Evolutionary conservation across 2,113 vertebrate species (phyloP), one percentile per base, ranked within the genome.

Genomic region (Ctenomys sociabilis): DNA sequence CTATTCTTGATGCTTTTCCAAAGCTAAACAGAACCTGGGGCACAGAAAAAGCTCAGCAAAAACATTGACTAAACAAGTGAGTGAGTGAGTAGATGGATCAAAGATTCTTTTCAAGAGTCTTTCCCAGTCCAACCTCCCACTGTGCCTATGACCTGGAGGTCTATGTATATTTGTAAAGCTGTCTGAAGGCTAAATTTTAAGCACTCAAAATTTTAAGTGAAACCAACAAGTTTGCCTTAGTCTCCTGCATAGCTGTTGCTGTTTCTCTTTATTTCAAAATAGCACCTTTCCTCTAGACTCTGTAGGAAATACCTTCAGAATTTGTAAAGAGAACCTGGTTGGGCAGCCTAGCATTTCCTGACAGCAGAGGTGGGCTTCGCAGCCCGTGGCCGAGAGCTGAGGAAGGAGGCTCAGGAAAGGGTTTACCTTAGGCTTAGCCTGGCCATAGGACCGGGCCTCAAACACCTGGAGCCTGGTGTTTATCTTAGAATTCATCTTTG

Each of bases 181-280:
- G 84, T 80, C 78, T 73, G 64, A 75, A 85, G 17, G 85, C 45
- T 92, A 88, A 95, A 95, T 94, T 96, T 80, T 73, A 32, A 40
- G 16, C 13, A 61, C 59, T 85, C 61, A 81, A 95, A 82, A 24
- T 30, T 83, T 88, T n/a, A 73, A 82, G 63, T 45, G 21, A 61
- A 85, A 68, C 66, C 7, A 77, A 0, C n/a, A 80, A 87, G 35
- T 85, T 87, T 90, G 40, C 78, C 93, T 90, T 92, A 86, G 68
- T 37, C 21, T 30, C 68, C 85, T 96, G 72, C 3, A 12, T 37
- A 86, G 86, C 30, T 72, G 35, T 90, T 49, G 43, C 28, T 37
- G 0, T 85, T 93, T 85, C 52, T 94, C 94, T 93, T 91, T 91
- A 68, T 78, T 96, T 70, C 66, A 86, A 78, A 75, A 86, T 32